A percentile compares a stretch with the other conserved stretches of the same genome.
These are phyloP conservation scores for Acanthisitta chloris DNA, from an alignment of 2,113 vertebrate species.

Conservation along the genomic window DNA sequence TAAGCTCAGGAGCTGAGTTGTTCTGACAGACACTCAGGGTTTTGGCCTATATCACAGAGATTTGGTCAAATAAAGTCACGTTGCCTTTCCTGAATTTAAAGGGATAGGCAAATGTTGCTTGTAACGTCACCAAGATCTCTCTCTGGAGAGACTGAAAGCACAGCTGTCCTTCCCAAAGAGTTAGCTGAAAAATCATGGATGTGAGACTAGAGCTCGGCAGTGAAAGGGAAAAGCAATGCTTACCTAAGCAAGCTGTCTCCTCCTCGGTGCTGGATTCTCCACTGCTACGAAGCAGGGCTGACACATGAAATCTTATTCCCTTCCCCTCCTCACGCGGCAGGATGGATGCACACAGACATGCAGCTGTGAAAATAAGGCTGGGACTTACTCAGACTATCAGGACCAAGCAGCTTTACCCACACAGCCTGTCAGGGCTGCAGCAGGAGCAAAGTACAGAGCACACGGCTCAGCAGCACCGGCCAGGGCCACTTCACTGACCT, in stretches of 20 bases:
- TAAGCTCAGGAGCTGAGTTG: rapidly evolving
- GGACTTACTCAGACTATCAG: not conserved
- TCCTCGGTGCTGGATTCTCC: not conserved
- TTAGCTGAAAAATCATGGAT: rapidly evolving
- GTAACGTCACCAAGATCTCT: not conserved
- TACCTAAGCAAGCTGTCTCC: not conserved
- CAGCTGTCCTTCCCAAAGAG: not conserved
- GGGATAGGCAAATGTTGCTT: not conserved
- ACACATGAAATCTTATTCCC: not conserved
- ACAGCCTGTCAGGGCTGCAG: not conserved
- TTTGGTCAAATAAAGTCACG: not conserved
- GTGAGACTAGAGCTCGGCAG: not conserved
- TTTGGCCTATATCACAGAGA: not conserved
- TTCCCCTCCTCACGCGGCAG: not conserved
- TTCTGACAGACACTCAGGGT: not conserved
- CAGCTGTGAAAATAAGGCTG: not conserved
- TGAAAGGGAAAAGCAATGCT: not conserved
- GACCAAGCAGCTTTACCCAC: not conserved
- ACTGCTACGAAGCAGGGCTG: not conserved
- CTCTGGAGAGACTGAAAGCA: not conserved
- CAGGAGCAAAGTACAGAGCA: not conserved
- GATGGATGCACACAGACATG: rapidly evolving
- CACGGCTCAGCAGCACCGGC: not conserved
- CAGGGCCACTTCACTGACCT: not conserved
- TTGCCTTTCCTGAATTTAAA: not conserved